These are phyloP conservation scores for Panthera uncia DNA, from an alignment of 2,113 vertebrate genomes.

Conservation along the genomic window DNA sequence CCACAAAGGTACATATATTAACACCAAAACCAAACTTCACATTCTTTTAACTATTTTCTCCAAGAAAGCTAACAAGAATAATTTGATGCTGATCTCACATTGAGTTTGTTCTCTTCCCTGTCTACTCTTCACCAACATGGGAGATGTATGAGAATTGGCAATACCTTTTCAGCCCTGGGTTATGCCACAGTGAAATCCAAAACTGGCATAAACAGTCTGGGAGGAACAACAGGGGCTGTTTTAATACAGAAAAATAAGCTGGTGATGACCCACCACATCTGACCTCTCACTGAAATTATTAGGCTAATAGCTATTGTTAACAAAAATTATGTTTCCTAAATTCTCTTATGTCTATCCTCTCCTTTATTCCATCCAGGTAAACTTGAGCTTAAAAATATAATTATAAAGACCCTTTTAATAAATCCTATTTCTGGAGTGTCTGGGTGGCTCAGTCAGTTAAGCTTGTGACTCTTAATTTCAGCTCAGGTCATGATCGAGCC, in stretches of 20 bases:
- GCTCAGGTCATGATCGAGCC: no score
- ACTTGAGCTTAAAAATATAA: neutral
- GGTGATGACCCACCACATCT: neutral
- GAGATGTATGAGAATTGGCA: neutral
- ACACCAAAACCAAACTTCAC: neutral
- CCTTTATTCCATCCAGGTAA: neutral
- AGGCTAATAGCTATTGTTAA: neutral
- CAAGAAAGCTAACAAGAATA: neutral
- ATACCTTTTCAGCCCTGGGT: neutral
- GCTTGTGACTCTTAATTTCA: no score
- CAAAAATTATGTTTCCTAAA: neutral
- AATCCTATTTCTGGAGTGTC: neutral
- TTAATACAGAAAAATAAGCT: neutral
- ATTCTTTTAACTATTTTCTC: neutral
- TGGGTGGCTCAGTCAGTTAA: no score
- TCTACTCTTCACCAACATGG: neutral
- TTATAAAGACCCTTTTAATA: neutral
- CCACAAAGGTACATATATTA: neutral
- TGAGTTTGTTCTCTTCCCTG: slow-evolving; percentile 48
- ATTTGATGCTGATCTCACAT: neutral
- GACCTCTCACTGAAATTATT: neutral
- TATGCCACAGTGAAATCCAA: slow-evolving; percentile 10
- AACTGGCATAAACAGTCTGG: neutral
- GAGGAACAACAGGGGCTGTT: neutral
- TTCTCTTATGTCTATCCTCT: neutral